Evolutionary conservation across 1,140 invertebrate species (phyloP).

Genomic region (Arion vulgaris): DNA sequence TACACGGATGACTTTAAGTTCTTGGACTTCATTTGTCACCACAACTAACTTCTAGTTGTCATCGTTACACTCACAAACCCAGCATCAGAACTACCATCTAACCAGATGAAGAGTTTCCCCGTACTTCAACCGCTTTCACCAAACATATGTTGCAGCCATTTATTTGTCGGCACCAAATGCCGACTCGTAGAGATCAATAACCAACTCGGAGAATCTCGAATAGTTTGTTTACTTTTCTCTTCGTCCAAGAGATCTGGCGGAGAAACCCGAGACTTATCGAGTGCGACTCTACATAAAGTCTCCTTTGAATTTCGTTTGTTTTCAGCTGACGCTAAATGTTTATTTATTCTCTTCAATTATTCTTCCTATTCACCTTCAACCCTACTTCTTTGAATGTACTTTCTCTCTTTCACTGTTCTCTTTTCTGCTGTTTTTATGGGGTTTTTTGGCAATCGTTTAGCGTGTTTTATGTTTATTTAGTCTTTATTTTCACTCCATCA

Average conservation of each 20-base stretch:
- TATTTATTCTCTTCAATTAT: not conserved
- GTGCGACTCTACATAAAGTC: not conserved
- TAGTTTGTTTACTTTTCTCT: not conserved
- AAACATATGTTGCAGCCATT: conserved; percentile 12
- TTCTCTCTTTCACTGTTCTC: not conserved
- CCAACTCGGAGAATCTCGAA: not conserved
- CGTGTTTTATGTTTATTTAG: not conserved
- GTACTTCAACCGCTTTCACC: not conserved
- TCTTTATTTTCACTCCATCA: not conserved
- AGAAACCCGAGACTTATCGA: not conserved
- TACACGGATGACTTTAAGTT: no score
- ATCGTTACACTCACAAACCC: no score
- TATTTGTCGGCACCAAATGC: not conserved
- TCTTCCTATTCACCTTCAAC: not conserved
- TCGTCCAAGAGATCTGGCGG: not conserved
- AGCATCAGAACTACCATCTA: no score
- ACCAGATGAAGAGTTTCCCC: not conserved
- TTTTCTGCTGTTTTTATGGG: not conserved
- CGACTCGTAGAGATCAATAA: not conserved
- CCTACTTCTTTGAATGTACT: not conserved
- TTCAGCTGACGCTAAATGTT: not conserved
- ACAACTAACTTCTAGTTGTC: no score
- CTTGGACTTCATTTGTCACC: no score
- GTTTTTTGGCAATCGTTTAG: not conserved
- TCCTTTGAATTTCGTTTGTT: not conserved